Conservation (phyloP, 2,888 invertebrate species). For the Romanomermis culicivorax region DNA sequence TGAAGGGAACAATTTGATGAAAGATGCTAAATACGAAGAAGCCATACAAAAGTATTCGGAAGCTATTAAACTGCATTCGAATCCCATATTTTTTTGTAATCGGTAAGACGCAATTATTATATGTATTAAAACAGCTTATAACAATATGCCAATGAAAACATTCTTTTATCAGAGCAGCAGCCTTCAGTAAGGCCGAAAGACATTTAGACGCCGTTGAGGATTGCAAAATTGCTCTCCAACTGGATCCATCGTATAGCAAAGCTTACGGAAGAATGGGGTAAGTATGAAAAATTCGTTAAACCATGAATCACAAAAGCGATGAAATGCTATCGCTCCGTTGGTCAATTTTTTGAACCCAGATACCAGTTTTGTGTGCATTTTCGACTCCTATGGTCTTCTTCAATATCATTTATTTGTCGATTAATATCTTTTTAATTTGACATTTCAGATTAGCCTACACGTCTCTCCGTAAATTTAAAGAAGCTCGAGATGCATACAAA, state of each 20-base stretch:
- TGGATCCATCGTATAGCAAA: conserved; percentile 79
- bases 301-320: background rate
- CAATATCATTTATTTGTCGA: too few relatives aligned
- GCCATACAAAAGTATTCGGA: conserved; percentile 64
- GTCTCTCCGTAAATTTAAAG: conserved; percentile 54
- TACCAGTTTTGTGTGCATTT: too few relatives aligned
- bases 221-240: conserved; percentile 61
- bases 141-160: background rate
- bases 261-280: conserved; percentile 73
- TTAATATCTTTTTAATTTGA: too few relatives aligned
- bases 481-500: conserved; percentile 63
- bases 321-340: too few relatives aligned
- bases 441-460: conserved; percentile 51
- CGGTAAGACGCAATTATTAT: conserved; percentile 29
- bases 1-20: conserved; percentile 61
- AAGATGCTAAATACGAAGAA: conserved; percentile 48
- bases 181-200: conserved; percentile 65
- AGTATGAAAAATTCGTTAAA: conserved; percentile 13
- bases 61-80: conserved; percentile 60
- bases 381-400: too few relatives aligned
- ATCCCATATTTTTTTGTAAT: conserved; percentile 89
- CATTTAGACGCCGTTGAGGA: conserved; percentile 65
- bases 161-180: conserved; percentile 51
- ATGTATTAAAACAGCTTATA: background rate
- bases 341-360: too few relatives aligned